Evolutionary conservation across 1,140 invertebrate genomes (phyloP).

Genomic region (Ceratosolen solmsi): DNA sequence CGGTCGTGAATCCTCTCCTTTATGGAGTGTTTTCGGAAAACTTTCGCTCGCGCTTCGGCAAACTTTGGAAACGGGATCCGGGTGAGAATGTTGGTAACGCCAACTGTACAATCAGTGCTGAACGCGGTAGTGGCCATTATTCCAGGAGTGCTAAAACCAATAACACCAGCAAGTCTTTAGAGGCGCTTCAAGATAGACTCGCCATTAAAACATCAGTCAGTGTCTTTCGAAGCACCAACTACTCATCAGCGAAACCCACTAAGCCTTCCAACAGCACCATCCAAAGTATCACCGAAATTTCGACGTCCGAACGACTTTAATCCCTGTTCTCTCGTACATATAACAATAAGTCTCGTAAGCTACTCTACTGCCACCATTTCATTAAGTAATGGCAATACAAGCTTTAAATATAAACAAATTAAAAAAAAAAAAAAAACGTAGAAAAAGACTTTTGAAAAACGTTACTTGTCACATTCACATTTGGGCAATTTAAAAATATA

Average conservation of each 20-base stretch:
- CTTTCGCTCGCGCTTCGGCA: slow-evolving; percentile 77
- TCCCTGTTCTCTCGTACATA: neutral
- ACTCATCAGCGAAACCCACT: slow-evolving; percentile 51
- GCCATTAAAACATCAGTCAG: slow-evolving; percentile 47
- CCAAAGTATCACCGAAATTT: slow-evolving; percentile 65
- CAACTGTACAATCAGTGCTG: neutral
- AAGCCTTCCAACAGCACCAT: slow-evolving; percentile 66
- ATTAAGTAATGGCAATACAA: too few relatives aligned
- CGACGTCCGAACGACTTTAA: slow-evolving; percentile 62
- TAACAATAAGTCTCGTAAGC: too few relatives aligned
- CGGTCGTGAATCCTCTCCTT: slow-evolving; percentile 85
- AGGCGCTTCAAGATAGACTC: slow-evolving; percentile 59
- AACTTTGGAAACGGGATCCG: slow-evolving; percentile 63
- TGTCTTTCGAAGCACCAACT: neutral
- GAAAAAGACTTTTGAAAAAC: too few relatives aligned
- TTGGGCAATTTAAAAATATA: too few relatives aligned
- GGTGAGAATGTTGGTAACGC: slow-evolving; percentile 1
- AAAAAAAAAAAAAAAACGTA: too few relatives aligned
- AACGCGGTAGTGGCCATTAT: neutral
- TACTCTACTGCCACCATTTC: too few relatives aligned
- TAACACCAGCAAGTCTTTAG: slow-evolving; percentile 56
- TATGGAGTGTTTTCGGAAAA: slow-evolving; percentile 86
- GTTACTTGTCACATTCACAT: too few relatives aligned
- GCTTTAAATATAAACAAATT: too few relatives aligned
- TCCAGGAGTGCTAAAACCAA: slow-evolving; percentile 12